Percentiles rank a stretch among this genome's conserved stretches.
Evolutionary conservation across 2,888 invertebrate genomes (phyloP).

Genomic region (Andrena marginata): DNA sequence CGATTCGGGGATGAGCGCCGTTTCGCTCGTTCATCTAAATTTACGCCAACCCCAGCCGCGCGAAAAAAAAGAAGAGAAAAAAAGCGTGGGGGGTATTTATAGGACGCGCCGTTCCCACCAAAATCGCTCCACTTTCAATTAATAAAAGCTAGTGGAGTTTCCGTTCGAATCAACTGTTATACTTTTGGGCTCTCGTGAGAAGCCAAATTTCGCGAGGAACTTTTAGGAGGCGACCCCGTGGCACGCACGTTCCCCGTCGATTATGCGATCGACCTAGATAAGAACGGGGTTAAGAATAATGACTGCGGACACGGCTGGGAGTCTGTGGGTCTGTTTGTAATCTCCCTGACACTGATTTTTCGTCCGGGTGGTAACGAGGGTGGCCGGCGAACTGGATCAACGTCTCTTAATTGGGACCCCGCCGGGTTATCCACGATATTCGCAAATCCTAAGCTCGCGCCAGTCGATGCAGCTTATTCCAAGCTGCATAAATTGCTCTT

Average conservation of each 20-base stretch:
- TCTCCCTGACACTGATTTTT: constrained; percentile 55
- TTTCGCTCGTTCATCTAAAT: constrained; percentile 25
- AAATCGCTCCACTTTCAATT: too few relatives aligned
- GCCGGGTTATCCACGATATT: constrained; percentile 8
- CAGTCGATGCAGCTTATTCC: too few relatives aligned
- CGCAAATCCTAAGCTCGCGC: not conserved
- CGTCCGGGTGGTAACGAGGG: constrained; percentile 34
- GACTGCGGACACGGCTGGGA: constrained; percentile 50
- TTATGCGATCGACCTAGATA: constrained; percentile 66
- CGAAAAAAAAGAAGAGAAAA: not conserved
- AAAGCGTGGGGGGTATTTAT: not conserved
- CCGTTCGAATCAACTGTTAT: too few relatives aligned
- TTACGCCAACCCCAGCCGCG: constrained; percentile 28
- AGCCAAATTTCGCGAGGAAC: not conserved
- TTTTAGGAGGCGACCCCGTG: constrained; percentile 4
- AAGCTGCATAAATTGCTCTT: too few relatives aligned
- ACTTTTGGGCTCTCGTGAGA: too few relatives aligned
- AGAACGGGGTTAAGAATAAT: constrained; percentile 56
- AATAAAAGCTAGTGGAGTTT: too few relatives aligned
- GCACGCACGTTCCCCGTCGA: constrained; percentile 57
- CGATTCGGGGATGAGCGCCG: constrained; percentile 18
- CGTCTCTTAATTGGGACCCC: constrained; percentile 31
- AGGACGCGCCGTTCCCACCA: not conserved
- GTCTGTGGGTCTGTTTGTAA: constrained; percentile 41
- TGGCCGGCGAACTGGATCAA: constrained; percentile 39